Base-by-base conservation (phyloP, 2,888 invertebrate genomes). In the Drosophila emarginata region DNA sequence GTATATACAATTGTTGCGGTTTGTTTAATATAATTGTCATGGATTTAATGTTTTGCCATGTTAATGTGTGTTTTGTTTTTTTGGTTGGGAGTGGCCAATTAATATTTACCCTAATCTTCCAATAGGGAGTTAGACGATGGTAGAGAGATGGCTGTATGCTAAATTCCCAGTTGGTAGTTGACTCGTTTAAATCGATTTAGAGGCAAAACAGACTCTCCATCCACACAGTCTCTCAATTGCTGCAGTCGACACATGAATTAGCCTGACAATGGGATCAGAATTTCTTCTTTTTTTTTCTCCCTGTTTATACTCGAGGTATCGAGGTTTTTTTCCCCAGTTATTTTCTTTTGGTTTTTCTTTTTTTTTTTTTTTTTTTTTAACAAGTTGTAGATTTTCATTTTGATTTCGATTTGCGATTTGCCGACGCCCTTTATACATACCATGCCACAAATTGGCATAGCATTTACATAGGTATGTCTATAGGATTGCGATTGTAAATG, bases 241-340 rank as follows among this genome's bases (percentile, higher is more conserved):
- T 85, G 85, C 80, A 79, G 66, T 66, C 88, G 85, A 85, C 85
- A 85, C 87, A 81, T 81, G 88, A 85, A 88, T 85, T 85, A 85
- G 85, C 88, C 79, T 72, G 67, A 85, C 84, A 88, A 85, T 88
- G 59, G 74, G 62, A 36, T 54, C 54, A 54, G 54, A 18, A 36
- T 36, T 54, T 50, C 23, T 37, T 40, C 37, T 52, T 21, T 11
- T 15, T 21, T 2, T 51, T 51, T 26, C n/a, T n/a, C n/a, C n/a
- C n/a, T n/a, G n/a, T 51, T 28, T 26, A 7, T 26, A 14, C 23
- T 23, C 26, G 26, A 26, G 2, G 28, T n/a, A 2, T 15, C n/a
- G n/a, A n/a, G n/a, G n/a, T 32, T 32, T 32, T 53, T 52, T 52
- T n/a, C 21, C 4, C n/a, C 39, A 56, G 39, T 39, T 28, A 57